Evolutionary conservation across 2,888 invertebrate genomes (phyloP).

Genomic region (Drosophila quasianomalipes): DNA sequence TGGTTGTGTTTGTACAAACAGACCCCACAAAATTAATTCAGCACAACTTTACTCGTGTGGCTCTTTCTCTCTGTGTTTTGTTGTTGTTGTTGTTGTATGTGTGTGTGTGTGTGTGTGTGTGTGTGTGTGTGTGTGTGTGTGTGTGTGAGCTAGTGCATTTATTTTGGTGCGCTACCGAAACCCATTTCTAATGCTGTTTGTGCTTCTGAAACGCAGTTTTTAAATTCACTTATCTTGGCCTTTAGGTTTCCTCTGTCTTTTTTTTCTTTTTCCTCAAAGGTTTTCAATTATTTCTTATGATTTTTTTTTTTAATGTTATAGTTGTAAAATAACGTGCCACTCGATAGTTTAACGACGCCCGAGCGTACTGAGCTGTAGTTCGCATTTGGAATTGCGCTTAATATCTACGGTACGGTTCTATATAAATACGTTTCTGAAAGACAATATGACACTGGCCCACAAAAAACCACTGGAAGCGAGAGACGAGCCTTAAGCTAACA

Average conservation of each 20-base stretch:
- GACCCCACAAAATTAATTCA: constrained; percentile 23
- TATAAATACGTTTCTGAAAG: constrained; percentile 7
- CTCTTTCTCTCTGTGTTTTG: not conserved
- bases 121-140: constrained; percentile 1
- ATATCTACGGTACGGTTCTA: constrained; percentile 28
- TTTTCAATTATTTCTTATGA: constrained; percentile 5
- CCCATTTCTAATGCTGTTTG: constrained; percentile 62
- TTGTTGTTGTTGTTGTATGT: not conserved
- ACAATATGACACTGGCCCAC: constrained; percentile 19
- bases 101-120: not conserved
- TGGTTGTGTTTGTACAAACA: constrained; percentile 11
- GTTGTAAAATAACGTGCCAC: constrained; percentile 14
- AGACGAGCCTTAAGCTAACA: not conserved
- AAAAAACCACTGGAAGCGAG: constrained; percentile 6
- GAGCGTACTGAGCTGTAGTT: constrained; percentile 9
- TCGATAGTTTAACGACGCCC: constrained; percentile 1
- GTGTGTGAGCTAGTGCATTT: constrained; percentile 28
- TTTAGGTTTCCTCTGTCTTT: constrained; percentile 8
- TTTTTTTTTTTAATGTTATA: constrained; percentile 5
- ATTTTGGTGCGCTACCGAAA: constrained; percentile 56
- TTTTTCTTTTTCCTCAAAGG: constrained; percentile 3
- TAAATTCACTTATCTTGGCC: constrained; percentile 26
- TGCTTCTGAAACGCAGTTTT: constrained; percentile 57
- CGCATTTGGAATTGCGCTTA: constrained; percentile 31
- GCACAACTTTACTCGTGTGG: constrained; percentile 24